Evolutionary conservation across 2,888 invertebrate species (phyloP), one percentile per base, ranked within the genome.

Genomic region (Lutraria lutraria): DNA sequence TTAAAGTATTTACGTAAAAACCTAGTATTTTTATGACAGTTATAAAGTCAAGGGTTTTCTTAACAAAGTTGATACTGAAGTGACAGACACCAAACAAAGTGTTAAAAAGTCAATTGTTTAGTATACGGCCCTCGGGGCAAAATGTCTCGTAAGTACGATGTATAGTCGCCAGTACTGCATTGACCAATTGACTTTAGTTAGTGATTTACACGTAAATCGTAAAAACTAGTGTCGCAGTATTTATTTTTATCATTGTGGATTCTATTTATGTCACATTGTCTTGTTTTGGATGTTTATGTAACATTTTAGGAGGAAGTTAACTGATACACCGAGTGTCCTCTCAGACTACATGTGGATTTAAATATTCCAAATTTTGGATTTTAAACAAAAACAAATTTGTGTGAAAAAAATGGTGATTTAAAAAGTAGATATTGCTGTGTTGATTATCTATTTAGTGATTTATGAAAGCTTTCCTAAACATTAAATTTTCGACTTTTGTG

Each of bases 41-140:
- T 12, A 31, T 76, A 16, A 25, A 31, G 13, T 34, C 19, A 31
- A 34, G 76, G 76, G 16, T 76, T 76, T 56, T 76, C 29, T 31
- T 25, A 76, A 76, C 76, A 34, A 34, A 34, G 76, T 76, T 34
- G 34, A 76, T 76, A 76, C 16, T 34, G 34, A 76, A 34, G 31
- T 76, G 76, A 76, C 76, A 76, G 76, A 19, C 76, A 19, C 29
- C 34, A 76, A 76, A 76, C 31, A 76, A 72, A 63, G 19, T 76
- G 76, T 76, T 76, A 34, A 76, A 76, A 76, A 76, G 76, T 76
- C 76, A 76, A 76, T 76, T 76, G 76, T 76, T 76, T 76, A 16
- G 76, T 76, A 31, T 76, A 31, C 76, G 76, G 16, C 76, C 63
- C 76, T 76, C 25, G 19, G 76, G 76, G 76, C 76, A 31, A 34